Base-by-base conservation (phyloP, 1,140 invertebrate genomes). In the Cotesia vestalis region DNA sequence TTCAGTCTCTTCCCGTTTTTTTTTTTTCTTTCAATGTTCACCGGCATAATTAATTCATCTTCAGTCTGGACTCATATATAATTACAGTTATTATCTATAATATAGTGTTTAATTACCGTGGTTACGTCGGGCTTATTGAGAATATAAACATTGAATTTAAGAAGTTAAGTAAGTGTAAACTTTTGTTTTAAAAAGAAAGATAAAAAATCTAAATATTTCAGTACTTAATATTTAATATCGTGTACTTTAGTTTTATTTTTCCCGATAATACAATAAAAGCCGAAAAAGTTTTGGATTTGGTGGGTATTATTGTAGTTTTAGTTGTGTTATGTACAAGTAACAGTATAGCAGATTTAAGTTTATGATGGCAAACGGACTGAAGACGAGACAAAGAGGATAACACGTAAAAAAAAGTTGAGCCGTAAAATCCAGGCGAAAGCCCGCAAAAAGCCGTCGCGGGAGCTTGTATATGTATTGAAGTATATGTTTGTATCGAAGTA, bases 401-500 rank as follows among this genome's bases (percentile, higher is more conserved):
- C 60, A 36, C 55, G 20, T 34, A 71, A 71, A 64, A 71, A 71
- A 71, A 71, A 71, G 60, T 71, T 71, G 69, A 71, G 69, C 69
- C 69, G 69, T 71, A 71, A 71, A 71, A 71, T 71, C 69, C 69
- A 70, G 40, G 61, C 61, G 55, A 71, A 71, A 71, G 69, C 69
- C 35, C 4, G 61, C 46, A 71, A 64, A 71, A 71, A 67, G 34
- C 61, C 61, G 46, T 55, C 69, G 35, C 52, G 40, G 14, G 59
- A 63, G n/a, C 3, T 36, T 51, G 20, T 64, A 64, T 64, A 64
- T 46, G 40, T 64, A 64, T 59, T 5, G 14, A 55, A 5, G 12
- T 11, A 11, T 52, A 5, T 34, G 76, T 76, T 78, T 78, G 68
- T 79, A 79, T 78, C 74, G 63, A 38, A 70, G 64, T 69, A 62